Conservation (phyloP, 2,888 invertebrate species). For the Ecliptopera silaceata region DNA sequence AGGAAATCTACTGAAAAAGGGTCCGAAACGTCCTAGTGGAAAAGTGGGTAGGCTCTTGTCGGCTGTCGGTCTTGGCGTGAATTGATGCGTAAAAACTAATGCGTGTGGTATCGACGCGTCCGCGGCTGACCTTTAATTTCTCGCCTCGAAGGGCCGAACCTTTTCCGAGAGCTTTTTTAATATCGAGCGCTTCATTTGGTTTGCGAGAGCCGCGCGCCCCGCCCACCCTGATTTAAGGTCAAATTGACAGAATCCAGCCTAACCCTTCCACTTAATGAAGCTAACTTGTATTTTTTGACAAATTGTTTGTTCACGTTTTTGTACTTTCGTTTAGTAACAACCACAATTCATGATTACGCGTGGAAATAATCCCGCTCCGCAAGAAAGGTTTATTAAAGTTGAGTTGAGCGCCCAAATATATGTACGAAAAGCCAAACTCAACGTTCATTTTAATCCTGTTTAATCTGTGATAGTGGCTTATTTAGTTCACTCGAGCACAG, state of each 20-base stretch:
- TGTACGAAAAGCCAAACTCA: conserved; percentile 23
- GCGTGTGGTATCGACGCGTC: conserved; percentile 43
- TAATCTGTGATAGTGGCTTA: conserved; percentile 33
- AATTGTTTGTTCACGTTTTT: conserved; percentile 18
- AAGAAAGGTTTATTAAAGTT: conserved; percentile 7
- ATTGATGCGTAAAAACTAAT: conserved; percentile 54
- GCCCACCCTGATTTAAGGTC: conserved; percentile 33
- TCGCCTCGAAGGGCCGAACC: conserved; percentile 56
- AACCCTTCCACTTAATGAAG: conserved; percentile 37
- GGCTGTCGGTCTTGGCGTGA: conserved; percentile 20
- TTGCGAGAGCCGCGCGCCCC: conserved; percentile 35
- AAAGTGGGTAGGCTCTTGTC: conserved; percentile 23
- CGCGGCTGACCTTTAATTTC: conserved; percentile 56
- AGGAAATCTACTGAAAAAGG: conserved; percentile 5
- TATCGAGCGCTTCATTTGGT: conserved; percentile 55
- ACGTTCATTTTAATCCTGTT: conserved; percentile 20
- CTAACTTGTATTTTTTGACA: conserved; percentile 32
- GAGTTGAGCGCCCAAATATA: conserved; percentile 9
- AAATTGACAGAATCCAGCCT: conserved; percentile 46
- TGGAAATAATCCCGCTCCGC: background rate
- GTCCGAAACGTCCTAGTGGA: conserved; percentile 12
- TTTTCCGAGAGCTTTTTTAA: conserved; percentile 51
- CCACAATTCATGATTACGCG: background rate
- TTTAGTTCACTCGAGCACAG: conserved; percentile 25
- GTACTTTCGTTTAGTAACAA: background rate